Conservation (phyloP, 2,113 vertebrate genomes). For the Shinisaurus crocodilurus region DNA sequence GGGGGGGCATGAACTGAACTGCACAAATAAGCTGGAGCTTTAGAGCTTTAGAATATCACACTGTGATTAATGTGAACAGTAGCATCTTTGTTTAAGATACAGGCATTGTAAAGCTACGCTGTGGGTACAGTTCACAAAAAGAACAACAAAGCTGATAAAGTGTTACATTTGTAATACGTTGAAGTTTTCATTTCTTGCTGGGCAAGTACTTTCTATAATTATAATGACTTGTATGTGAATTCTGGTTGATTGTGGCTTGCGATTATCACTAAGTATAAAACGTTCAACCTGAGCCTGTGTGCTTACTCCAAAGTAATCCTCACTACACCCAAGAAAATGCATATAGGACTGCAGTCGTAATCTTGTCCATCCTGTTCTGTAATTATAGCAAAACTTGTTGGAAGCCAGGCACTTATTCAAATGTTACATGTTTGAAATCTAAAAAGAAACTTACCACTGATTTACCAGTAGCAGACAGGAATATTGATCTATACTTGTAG, state of each 20-base stretch:
- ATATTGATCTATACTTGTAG: not conserved
- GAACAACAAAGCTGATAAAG: not conserved
- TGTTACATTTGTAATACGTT: not conserved
- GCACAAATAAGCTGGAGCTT: not conserved
- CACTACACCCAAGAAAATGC: not conserved
- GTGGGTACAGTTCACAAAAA: not conserved
- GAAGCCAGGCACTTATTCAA: not conserved
- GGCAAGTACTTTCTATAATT: not conserved
- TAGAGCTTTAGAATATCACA: not conserved
- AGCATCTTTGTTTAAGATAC: not conserved
- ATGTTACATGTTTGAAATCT: not conserved
- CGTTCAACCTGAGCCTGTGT: not conserved
- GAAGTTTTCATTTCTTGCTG: not conserved
- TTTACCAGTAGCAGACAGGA: not conserved
- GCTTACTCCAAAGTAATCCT: not conserved
- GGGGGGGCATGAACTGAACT: too few relatives aligned
- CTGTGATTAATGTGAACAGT: not conserved
- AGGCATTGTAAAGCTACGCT: not conserved
- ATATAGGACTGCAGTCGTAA: not conserved
- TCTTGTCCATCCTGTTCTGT: not conserved
- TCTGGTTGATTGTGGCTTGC: not conserved
- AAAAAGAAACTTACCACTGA: not conserved
- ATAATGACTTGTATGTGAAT: not conserved
- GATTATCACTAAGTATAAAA: not conserved
- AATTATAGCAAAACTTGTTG: not conserved